These are phyloP conservation scores for Latrodectus elegans DNA, from an alignment of 2,888 invertebrate species.

Conservation along the genomic window DNA sequence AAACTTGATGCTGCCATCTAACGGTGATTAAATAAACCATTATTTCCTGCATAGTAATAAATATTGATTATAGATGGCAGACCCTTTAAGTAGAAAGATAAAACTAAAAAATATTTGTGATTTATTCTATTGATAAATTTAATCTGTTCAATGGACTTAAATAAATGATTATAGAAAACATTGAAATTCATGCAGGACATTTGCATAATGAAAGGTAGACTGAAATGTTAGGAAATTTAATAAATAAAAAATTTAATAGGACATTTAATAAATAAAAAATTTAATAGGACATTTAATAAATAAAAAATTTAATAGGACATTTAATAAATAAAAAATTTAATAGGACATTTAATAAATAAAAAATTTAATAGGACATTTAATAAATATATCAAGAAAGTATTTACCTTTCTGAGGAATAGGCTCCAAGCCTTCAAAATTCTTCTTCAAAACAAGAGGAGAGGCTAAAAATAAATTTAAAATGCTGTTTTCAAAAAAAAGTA, in stretches of 20 bases:
- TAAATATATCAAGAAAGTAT: neutral
- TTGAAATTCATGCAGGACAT: no score
- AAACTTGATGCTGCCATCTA: no score
- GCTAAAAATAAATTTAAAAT: slow-evolving; percentile 23
- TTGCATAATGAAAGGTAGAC: no score
- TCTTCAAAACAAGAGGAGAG: slow-evolving; percentile 46
- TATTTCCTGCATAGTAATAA: no score
- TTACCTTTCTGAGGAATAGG: slow-evolving; percentile 57
- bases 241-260: neutral
- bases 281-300: neutral
- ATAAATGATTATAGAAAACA: no score
- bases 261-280: neutral
- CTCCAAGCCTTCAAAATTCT: slow-evolving; percentile 52
- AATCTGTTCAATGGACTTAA: neutral
- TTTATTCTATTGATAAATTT: neutral
- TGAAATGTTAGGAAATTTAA: neutral
- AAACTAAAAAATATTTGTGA: neutral
- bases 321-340: no score
- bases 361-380: neutral
- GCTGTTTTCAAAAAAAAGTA: neutral
- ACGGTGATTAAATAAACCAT: no score
- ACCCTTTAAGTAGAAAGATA: neutral
- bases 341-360: neutral
- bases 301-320: neutral
- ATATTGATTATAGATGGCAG: slow-evolving; percentile 21